Conservation (phyloP, 2,888 invertebrate genomes). For the Eristalis intricaria region DNA sequence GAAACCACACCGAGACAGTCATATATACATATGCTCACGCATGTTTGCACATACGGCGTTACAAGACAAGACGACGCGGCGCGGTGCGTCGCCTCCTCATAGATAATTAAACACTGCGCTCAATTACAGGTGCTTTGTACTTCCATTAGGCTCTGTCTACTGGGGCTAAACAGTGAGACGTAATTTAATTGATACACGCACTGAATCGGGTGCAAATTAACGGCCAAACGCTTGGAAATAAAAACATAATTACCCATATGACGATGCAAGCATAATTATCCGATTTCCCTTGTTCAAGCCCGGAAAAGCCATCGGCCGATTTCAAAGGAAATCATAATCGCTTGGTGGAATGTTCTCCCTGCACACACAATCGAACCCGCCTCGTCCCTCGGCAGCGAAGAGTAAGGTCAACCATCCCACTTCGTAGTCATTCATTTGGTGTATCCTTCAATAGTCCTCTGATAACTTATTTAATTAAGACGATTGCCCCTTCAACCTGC, state of each 20-base stretch:
- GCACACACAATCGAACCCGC: background rate
- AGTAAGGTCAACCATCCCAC: too few species aligned
- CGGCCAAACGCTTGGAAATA: background rate
- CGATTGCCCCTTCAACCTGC: background rate
- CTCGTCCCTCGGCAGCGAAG: too few species aligned
- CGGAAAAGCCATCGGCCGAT: background rate
- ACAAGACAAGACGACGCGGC: too few species aligned
- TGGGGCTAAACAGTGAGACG: background rate
- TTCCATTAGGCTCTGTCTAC: conserved; percentile 9
- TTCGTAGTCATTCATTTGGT: background rate
- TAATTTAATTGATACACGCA: conserved; percentile 44
- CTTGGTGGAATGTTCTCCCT: background rate
- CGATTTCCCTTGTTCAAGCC: background rate
- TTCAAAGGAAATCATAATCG: background rate
- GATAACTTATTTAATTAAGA: background rate
- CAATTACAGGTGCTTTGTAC: conserved; percentile 51
- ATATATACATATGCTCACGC: background rate
- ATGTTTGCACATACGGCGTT: background rate
- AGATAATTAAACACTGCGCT: conserved; percentile 46
- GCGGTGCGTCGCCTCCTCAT: background rate
- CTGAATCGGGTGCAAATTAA: conserved; percentile 13
- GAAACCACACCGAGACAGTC: background rate
- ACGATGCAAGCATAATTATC: background rate
- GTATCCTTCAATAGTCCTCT: background rate
- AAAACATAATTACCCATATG: conserved; percentile 15